These are phyloP conservation scores for Andrena fulva DNA, from an alignment of 2,888 invertebrate species.

Conservation along the genomic window DNA sequence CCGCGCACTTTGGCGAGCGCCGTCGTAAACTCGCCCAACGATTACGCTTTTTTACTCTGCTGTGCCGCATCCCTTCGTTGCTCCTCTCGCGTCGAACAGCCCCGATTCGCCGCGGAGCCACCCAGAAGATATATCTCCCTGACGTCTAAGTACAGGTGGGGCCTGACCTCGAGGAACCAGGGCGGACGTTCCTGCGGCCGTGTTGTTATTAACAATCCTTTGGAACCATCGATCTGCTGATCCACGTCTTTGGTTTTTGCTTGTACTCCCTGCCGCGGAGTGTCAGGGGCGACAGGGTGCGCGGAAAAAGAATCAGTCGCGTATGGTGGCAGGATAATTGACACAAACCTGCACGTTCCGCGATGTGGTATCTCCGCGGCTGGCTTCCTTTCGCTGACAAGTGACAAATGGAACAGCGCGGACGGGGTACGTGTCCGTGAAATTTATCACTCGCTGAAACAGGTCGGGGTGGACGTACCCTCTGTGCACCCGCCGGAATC, in stretches of 20 bases:
- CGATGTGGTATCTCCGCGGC: not conserved
- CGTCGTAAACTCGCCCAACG: conserved; percentile 72
- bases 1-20: conserved; percentile 76
- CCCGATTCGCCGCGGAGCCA: conserved; percentile 2
- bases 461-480: conserved; percentile 13
- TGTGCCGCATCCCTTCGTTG: not conserved
- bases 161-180: conserved; percentile 15
- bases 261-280: not conserved
- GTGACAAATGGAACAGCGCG: conserved; percentile 29
- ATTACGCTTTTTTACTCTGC: conserved; percentile 57
- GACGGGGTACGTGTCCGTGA: conserved; percentile 28
- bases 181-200: conserved; percentile 24
- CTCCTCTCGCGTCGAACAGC: not conserved
- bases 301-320: not conserved
- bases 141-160: conserved; percentile 17
- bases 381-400: not conserved
- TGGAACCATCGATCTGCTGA: conserved; percentile 2
- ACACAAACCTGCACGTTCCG: not conserved
- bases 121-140: not conserved
- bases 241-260: not conserved
- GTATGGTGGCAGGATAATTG: not conserved
- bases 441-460: conserved; percentile 38
- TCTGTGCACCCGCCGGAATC: conserved; percentile 8
- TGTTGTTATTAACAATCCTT: conserved; percentile 17
- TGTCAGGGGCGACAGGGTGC: too few relatives aligned